These are phyloP conservation scores for Corvus cornix DNA, from an alignment of 2,113 vertebrate species.

Conservation along the genomic window DNA sequence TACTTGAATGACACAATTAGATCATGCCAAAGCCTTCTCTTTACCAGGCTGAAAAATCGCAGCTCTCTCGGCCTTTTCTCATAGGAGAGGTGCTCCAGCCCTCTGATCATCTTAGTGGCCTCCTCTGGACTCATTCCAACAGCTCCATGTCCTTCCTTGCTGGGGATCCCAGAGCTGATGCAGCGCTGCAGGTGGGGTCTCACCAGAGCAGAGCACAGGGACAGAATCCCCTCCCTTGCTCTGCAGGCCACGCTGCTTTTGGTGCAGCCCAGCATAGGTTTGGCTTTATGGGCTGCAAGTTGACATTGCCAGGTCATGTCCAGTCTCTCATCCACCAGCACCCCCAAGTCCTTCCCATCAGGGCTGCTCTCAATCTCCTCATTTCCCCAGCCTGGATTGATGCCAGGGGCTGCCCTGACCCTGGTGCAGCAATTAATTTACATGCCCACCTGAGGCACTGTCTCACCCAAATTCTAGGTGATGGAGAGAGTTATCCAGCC, in stretches of 20 bases:
- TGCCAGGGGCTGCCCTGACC: not conserved
- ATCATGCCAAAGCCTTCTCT: not conserved
- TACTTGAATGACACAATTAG: not conserved
- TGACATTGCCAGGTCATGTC: not conserved
- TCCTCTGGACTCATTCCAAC: not conserved
- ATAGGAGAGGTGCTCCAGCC: not conserved
- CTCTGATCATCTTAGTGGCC: not conserved
- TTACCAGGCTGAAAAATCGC: not conserved
- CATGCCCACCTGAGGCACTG: not conserved
- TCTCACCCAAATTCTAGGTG: not conserved
- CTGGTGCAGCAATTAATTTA: not conserved
- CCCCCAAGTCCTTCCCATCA: not conserved
- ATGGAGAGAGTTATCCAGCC: not conserved
- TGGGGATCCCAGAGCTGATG: not conserved
- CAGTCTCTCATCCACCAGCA: not conserved
- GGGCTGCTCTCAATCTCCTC: rapidly evolving
- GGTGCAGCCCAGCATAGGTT: rapidly evolving
- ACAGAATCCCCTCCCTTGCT: not conserved
- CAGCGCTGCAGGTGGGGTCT: not conserved
- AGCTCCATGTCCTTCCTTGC: not conserved
- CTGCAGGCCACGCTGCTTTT: rapidly evolving
- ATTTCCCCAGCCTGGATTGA: not conserved
- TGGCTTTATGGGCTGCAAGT: not conserved
- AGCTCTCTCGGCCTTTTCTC: not conserved
- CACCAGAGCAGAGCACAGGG: not conserved